These are phyloP conservation scores for Calycopis cecrops DNA, from an alignment of 1,140 invertebrate genomes.

Conservation along the genomic window DNA sequence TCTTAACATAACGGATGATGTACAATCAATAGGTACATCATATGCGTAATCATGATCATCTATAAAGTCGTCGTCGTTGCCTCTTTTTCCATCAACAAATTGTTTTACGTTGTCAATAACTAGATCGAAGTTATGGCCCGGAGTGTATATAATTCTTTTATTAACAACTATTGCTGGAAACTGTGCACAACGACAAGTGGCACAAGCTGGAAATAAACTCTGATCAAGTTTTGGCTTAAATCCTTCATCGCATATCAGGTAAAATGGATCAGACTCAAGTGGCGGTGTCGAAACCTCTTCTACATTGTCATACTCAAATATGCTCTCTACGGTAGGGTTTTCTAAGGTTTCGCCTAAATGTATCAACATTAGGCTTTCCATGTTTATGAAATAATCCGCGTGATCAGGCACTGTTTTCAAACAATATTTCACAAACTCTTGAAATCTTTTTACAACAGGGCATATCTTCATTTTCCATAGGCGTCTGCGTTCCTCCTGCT, in stretches of 20 bases:
- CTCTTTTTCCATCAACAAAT: constrained; percentile 33
- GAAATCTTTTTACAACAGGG: constrained; percentile 55
- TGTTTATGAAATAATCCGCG: constrained; percentile 59
- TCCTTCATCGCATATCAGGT: constrained; percentile 50
- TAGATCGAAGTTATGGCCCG: constrained; percentile 49
- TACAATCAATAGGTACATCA: constrained; percentile 44
- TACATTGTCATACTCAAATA: constrained; percentile 34
- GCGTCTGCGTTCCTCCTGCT: constrained; percentile 36
- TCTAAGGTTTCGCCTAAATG: constrained; percentile 46
- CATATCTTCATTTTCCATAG: constrained; percentile 59
- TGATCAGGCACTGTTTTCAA: constrained; percentile 51
- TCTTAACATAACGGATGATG: constrained; percentile 31
- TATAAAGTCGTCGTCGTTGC: constrained; percentile 39
- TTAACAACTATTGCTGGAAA: constrained; percentile 56
- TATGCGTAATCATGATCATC: constrained; percentile 46
- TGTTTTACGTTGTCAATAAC: constrained; percentile 47
- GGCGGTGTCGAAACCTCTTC: constrained; percentile 34
- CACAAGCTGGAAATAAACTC: constrained; percentile 48
- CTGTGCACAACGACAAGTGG: constrained; percentile 30
- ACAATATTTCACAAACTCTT: constrained; percentile 52
- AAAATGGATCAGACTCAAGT: constrained; percentile 46
- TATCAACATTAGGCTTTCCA: constrained; percentile 60
- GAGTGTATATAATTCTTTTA: constrained; percentile 51
- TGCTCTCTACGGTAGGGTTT: constrained; percentile 43
- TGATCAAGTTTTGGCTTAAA: constrained; percentile 42